Evolutionary conservation across 2,113 vertebrate genomes (phyloP), one percentile per base, ranked within the genome.

Genomic region (Polypterus senegalus): DNA sequence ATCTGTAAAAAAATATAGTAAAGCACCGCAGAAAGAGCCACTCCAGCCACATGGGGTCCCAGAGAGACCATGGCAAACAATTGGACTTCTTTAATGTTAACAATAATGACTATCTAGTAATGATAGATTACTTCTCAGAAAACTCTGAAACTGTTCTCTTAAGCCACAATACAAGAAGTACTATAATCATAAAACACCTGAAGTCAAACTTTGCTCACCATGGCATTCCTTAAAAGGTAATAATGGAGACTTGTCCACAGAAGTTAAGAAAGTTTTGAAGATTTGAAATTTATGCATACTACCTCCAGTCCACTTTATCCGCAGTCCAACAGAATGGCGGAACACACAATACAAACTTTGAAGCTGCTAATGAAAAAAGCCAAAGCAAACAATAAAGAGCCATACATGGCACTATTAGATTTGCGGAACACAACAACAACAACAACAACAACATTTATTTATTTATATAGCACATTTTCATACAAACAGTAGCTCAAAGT

Each of bases 21-120:
- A 63, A 48, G 5, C 44, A 5, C 58, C 64, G 47, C 61, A 8
- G 47, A 61, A 59, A 55, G 59, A 66, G 55, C 62, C 47, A 47
- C 45, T 67, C 51, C 48, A 53, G 45, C 53, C 49, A 56, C 63
- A 63, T 46, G 63, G 54, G 61, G 59, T 64, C 64, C 59, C 61
- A 44, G 63, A 65, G 57, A 65, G 62, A 44, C 56, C 55, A 54
- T 67, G 59, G 49, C 65, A 62, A 48, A 66, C 63, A n/a, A 55
- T 54, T 49, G 61, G 59, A 59, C 56, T 7, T 66, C 3, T 66
- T 70, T 7, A 64, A n/a, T 3, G 55, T 67, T 51, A 27, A 46
- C 63, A 52, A 65, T 45, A 56, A 59, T 43, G 4, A 63, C 44
- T 62, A 65, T 9, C 47, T 65, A 65, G 47, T 65, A 4, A 10